Conservation (phyloP, 2,113 vertebrate species). For the crab-eating macaque (Macaca fascicularis) region DNA sequence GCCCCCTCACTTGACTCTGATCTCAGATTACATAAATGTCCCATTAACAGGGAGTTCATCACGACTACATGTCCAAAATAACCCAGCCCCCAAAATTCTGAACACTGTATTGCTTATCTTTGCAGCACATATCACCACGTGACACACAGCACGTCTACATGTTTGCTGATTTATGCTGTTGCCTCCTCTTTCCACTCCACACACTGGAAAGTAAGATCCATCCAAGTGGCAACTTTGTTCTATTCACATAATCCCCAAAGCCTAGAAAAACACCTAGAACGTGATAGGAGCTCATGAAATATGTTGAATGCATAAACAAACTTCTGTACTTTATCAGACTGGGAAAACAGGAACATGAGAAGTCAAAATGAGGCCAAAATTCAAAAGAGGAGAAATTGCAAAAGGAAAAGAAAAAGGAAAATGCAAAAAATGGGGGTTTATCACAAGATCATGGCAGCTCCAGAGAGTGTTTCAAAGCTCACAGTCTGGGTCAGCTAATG, state of each 20-base stretch:
- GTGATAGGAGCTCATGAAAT: not conserved
- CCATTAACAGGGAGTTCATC: not conserved
- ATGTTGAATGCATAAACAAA: not conserved
- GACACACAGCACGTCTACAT: not conserved
- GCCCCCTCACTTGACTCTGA: not conserved
- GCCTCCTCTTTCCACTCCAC: rapidly evolving
- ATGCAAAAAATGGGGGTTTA: not conserved
- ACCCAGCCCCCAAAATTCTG: not conserved
- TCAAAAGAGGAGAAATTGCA: not conserved
- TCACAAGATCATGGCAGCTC: not conserved
- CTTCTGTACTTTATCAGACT: not conserved
- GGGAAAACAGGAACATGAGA: not conserved
- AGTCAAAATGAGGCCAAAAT: not conserved
- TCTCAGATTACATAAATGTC: not conserved
- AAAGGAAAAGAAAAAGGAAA: not conserved
- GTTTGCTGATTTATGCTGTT: no score
- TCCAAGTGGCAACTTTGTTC: not conserved
- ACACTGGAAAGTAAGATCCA: not conserved
- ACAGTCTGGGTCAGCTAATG: no score
- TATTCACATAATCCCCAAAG: not conserved
- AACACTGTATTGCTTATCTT: not conserved
- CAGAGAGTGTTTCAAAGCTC: not conserved
- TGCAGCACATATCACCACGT: not conserved
- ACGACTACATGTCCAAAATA: not conserved
- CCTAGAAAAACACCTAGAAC: not conserved